Base-by-base conservation (phyloP, 2,888 invertebrate species). In the Eurytoma californica region DNA sequence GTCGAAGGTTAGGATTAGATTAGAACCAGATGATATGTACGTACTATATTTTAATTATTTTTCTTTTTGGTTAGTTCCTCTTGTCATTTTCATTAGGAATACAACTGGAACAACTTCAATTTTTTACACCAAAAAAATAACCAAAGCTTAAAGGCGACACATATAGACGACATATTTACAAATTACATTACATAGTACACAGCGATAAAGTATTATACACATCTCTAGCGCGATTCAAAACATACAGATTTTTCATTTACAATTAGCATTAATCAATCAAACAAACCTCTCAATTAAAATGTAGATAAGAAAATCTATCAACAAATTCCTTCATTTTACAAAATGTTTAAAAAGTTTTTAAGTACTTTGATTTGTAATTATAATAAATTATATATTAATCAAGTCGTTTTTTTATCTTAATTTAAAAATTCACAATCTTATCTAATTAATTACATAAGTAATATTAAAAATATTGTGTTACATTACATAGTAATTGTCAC, bases 91-190 rank as follows among this genome's bases (percentile, higher is more conserved):
- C 83, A 81, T 84, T 84, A 82, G 83, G 81, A 82, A 84, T 80
- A 83, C 84, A 81, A 84, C 83, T 81, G 80, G 83, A 84, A 83
- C 84, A 80, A 83, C 85, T 83, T 82, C 39, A 20, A 14, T 57
- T 58, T 81, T 84, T 85, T 86, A 85, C 86, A 88, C 83, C 82
- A 85, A 86, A 87, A 86, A 87, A 86, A 85, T 86, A 87, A 88
- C 84, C 84, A 86, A 88, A 87, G 86, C 86, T 83, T 84, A 86
- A 86, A 84, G 82, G 83, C 83, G 85, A 87, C 85, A 87, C 84
- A 87, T 84, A 83, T 84, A 84, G 82, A 88, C 84, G 83, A 87
- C 85, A 81, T 89, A 88, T 89, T 88, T 88, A 89, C 87, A 89
- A 86, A 84, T 86, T 86, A 86, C 88, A 87, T 86, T 87, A 86